Evolutionary conservation across 2,888 invertebrate genomes (phyloP).

Genomic region (Agrotis exclamationis): DNA sequence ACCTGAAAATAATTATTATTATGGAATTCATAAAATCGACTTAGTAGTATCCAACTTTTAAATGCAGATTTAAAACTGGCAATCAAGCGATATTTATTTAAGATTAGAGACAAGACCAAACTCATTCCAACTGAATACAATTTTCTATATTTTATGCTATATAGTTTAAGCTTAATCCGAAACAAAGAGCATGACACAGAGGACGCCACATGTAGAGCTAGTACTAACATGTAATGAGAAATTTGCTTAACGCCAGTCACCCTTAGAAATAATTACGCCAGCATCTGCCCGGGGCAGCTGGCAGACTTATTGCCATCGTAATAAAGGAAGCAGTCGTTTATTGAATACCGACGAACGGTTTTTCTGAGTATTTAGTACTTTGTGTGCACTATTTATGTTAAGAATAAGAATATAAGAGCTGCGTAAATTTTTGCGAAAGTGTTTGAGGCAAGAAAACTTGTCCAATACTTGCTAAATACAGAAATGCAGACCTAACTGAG

Average conservation of each 20-base stretch:
- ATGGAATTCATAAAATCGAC: not conserved
- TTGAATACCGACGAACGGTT: slow-evolving; percentile 72
- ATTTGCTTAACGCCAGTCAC: slow-evolving; percentile 67
- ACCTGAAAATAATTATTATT: not conserved
- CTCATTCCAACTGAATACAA: slow-evolving; percentile 20
- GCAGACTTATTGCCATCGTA: slow-evolving; percentile 75
- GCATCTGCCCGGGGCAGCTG: slow-evolving; percentile 81
- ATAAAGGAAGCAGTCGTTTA: slow-evolving; percentile 79
- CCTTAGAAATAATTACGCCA: slow-evolving; percentile 75
- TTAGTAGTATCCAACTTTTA: not conserved
- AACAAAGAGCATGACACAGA: slow-evolving; percentile 25
- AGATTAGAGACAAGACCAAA: slow-evolving; percentile 15
- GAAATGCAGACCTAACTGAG: too few relatives aligned
- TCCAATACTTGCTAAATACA: too few relatives aligned
- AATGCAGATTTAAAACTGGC: not conserved
- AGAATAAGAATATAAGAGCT: too few relatives aligned
- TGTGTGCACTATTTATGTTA: slow-evolving; percentile 35
- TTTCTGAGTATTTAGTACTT: slow-evolving; percentile 55
- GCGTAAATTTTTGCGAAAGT: too few relatives aligned
- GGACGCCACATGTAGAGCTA: slow-evolving; percentile 29
- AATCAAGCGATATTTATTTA: slow-evolving; percentile 8
- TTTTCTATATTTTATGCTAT: slow-evolving; percentile 15
- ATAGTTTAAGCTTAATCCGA: slow-evolving; percentile 5
- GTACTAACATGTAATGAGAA: slow-evolving; percentile 59
- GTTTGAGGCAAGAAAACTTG: too few relatives aligned